Evolutionary conservation across 2,888 invertebrate genomes (phyloP), one percentile per base, ranked within the genome.

Genomic region (Lepetodrilus schrolli): DNA sequence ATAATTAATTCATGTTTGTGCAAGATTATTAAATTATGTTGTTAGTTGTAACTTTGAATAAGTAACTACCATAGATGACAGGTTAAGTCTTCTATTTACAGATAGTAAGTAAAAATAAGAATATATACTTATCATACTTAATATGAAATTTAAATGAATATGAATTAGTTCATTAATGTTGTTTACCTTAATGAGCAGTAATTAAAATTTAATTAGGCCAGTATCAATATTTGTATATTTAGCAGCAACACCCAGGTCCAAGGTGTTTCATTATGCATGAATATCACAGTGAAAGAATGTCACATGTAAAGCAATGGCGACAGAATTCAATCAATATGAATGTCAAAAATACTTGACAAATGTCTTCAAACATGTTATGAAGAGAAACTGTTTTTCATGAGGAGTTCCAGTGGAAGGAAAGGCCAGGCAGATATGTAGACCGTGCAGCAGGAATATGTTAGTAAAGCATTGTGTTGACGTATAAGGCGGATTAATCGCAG

Each of bases 401-500:
- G 58, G 58, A 58, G 26, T 58, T 58, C 26, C 58, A 17, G 5
- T 30, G 58, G 58, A 30, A 58, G 58, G 30, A 30, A n/a, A 58
- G 58, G 4, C 21, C n/a, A 58, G 10, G 4, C 7, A 34, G n/a
- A 58, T 58, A 34, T 58, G 17, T 58, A 34, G 17, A 30, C 17
- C 58, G 17, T n/a, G 58, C 34, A 58, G 58, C 30, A 30, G 58
- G 34, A 58, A 58, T 58, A 58, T 58, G 58, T 58, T 58, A 17
- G 26, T 58, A 17, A 58, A 58, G 34, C 58, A 34, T 8, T 58
- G 34, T 58, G 58, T 58, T 58, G 26, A 58, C 58, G 34, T 58
- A 58, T n/a, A 58, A 58, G 58, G 58, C 58, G 58, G 58, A 58
- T 58, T 58, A 58, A 58, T 58, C 58, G 34, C 30, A 30, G 26